Evolutionary conservation across 1,140 invertebrate genomes (phyloP), one percentile per base, ranked within the genome.

Genomic region (Drosophila pandora): DNA sequence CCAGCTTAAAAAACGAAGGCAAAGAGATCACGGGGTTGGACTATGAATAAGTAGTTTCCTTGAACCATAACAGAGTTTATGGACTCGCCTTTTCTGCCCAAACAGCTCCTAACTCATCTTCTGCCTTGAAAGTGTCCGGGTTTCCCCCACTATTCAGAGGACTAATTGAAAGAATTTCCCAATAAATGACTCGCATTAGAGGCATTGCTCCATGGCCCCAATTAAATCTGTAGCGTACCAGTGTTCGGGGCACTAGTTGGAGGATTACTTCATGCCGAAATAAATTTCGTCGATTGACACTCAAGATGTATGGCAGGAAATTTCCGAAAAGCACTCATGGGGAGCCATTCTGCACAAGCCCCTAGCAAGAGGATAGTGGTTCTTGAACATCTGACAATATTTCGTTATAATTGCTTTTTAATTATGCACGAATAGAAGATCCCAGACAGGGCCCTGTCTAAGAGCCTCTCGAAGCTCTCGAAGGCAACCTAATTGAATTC

Each of bases 361-460:
- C 65, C 17, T 17, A 17, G 47, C 5, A 69, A 43, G 34, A 37
- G 34, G 12, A 39, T 10, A 6, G 10, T 21, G 2, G 17, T 8
- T 21, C 13, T 47, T 22, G 43, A 22, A 21, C 55, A 78, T 55
- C 37, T 56, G 61, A 69, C 37, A 45, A 50, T 61, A 82, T 70
- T 70, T 79, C 60, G 52, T 50, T 69, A 64, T 76, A 76, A 82
- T 85, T 80, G 78, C 55, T 64, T 81, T 85, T 87, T 82, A 87
- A 87, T 87, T 78, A 87, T 87, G 65, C 78, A 81, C 59, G 22
- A 63, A 76, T 55, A 65, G 32, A 13, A 17, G 64, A 34, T 3
- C 28, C 39, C 48, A 67, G n/a, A 21, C n/a, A 21, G 41, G 41
- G 41, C 13, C 41, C 41, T 75, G 54, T 23, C 75, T 25, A 39